Evolutionary conservation across 2,888 invertebrate species (phyloP).

Genomic region (Gryllus longicercus): DNA sequence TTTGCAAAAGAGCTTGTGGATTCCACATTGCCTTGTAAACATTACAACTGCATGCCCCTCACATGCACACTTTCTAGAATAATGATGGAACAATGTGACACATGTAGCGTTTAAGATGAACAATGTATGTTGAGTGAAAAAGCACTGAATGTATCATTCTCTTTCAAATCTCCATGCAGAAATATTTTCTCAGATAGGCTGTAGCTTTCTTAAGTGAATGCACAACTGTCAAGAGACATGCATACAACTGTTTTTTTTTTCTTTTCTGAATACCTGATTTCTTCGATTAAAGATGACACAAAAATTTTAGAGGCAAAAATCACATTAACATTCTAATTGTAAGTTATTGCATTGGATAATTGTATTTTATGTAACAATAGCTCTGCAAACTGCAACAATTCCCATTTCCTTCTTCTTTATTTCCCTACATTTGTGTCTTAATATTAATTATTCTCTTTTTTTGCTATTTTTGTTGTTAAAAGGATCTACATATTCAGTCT

Average conservation of each 20-base stretch:
- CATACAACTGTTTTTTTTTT: not conserved
- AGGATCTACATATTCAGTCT: slow-evolving; percentile 10
- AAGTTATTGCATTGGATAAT: slow-evolving; percentile 17
- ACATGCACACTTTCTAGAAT: slow-evolving; percentile 17
- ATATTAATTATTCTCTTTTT: slow-evolving; percentile 9
- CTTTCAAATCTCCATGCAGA: slow-evolving; percentile 3
- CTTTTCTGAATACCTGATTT: not conserved
- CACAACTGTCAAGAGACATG: not conserved
- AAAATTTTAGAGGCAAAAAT: slow-evolving; percentile 8
- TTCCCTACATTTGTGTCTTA: not conserved
- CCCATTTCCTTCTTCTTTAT: not conserved
- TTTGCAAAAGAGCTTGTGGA: not conserved
- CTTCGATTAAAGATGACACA: not conserved
- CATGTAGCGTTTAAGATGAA: not conserved
- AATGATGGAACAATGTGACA: slow-evolving; percentile 9
- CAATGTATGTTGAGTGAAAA: slow-evolving; percentile 3
- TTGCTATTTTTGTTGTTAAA: not conserved
- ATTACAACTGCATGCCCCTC: slow-evolving; percentile 2
- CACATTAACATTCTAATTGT: slow-evolving; percentile 17
- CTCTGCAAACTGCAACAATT: slow-evolving; percentile 2
- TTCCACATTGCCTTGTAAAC: slow-evolving; percentile 7
- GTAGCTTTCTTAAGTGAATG: slow-evolving; percentile 2
- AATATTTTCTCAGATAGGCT: slow-evolving; percentile 11
- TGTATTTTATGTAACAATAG: slow-evolving; percentile 17
- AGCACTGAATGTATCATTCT: slow-evolving; percentile 17